A percentile compares a stretch with the other conserved stretches of the same genome.
Conservation (phyloP, 2,888 invertebrate species). For the Temnothorax ravouxi region DNA sequence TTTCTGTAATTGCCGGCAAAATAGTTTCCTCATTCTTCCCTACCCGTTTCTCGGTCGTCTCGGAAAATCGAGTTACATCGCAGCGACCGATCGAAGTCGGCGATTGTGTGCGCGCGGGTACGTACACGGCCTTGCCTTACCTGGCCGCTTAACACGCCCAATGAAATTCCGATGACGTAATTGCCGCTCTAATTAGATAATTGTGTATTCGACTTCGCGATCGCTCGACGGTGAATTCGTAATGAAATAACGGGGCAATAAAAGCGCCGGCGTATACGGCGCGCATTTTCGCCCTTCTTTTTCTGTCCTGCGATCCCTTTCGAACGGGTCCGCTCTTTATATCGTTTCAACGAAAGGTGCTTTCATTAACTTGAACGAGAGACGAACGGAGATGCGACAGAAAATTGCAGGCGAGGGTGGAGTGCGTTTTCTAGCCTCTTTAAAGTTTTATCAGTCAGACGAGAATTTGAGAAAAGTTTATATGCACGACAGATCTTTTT, state of each 20-base stretch:
- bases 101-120: slow-evolving; percentile 37
- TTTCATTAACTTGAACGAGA: slow-evolving; percentile 57
- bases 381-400: slow-evolving; percentile 43
- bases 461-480: slow-evolving; percentile 44
- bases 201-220: slow-evolving; percentile 73
- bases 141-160: slow-evolving; percentile 73
- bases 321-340: slow-evolving; percentile 16
- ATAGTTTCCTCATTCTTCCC: slow-evolving; percentile 52
- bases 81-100: slow-evolving; percentile 70
- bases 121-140: slow-evolving; percentile 60
- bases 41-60: slow-evolving; percentile 44
- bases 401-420: slow-evolving; percentile 20
- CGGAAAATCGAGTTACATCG: slow-evolving; percentile 75
- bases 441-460: slow-evolving; percentile 15
- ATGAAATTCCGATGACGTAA: slow-evolving; percentile 77
- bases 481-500: background rate
- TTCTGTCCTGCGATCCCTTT: slow-evolving; percentile 20
- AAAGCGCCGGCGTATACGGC: slow-evolving; percentile 53
- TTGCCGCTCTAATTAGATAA: slow-evolving; percentile 79
- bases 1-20: slow-evolving; percentile 55
- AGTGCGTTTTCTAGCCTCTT: background rate
- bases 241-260: slow-evolving; percentile 70
- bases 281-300: slow-evolving; percentile 17
- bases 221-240: slow-evolving; percentile 71
- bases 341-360: slow-evolving; percentile 41